Evolutionary conservation across 1,140 invertebrate species (phyloP).

Genomic region (Meloidogyne hapla): DNA sequence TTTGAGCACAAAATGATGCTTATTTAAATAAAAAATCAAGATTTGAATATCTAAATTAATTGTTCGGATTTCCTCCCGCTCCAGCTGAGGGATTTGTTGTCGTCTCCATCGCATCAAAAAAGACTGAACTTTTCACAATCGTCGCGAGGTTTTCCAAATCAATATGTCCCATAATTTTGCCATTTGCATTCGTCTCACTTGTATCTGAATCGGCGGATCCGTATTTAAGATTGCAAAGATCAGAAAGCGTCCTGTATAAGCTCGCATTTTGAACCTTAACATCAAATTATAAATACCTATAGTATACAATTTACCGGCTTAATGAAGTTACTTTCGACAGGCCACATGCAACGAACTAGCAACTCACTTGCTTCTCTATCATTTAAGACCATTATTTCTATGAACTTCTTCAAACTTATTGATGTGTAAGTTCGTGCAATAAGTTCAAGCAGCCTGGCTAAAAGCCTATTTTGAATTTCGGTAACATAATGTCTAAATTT

Average conservation of each 20-base stretch:
- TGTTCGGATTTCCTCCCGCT: neutral
- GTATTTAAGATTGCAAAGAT: neutral
- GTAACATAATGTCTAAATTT: slow-evolving; percentile 20
- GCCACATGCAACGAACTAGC: slow-evolving; percentile 5
- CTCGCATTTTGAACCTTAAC: slow-evolving; percentile 11
- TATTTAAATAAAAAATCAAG: too few relatives aligned
- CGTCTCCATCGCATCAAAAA: slow-evolving; percentile 8
- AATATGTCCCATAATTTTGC: neutral
- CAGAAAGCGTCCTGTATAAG: neutral
- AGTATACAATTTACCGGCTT: neutral
- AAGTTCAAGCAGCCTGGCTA: neutral
- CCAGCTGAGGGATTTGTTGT: neutral
- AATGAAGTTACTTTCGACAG: slow-evolving; percentile 8
- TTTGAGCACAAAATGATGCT: too few relatives aligned
- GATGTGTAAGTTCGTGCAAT: neutral
- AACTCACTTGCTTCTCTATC: neutral
- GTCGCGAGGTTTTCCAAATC: neutral
- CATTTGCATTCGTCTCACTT: neutral
- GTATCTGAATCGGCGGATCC: neutral
- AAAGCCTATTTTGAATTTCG: slow-evolving; percentile 14
- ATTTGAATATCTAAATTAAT: neutral
- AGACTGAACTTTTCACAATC: neutral
- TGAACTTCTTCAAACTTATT: slow-evolving; percentile 12
- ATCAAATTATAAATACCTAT: neutral
- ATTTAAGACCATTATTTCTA: slow-evolving; percentile 4